These are phyloP conservation scores for Centruroides vittatus DNA, from an alignment of 1,140 invertebrate genomes.

Conservation along the genomic window DNA sequence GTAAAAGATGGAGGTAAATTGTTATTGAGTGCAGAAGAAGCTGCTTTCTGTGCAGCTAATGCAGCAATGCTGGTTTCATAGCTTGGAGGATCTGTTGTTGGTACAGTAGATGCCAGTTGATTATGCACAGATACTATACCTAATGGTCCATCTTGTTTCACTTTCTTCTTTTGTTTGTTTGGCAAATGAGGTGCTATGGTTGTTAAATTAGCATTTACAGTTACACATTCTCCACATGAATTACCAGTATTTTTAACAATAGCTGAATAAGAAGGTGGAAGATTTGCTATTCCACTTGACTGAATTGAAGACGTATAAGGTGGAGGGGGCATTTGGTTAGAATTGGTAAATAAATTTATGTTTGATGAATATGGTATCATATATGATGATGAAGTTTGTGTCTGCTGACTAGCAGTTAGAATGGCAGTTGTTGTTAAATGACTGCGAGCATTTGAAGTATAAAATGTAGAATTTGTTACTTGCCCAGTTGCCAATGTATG, in stretches of 20 bases:
- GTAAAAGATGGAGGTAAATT: constrained; percentile 46
- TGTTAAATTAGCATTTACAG: background rate
- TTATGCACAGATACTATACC: constrained; percentile 4
- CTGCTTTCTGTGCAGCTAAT: constrained; percentile 48
- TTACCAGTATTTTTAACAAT: background rate
- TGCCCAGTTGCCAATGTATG: no score
- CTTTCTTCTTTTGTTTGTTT: no score
- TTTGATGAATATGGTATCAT: no score
- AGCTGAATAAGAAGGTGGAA: background rate
- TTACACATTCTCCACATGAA: background rate
- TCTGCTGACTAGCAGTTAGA: no score
- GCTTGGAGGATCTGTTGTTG: constrained; percentile 75
- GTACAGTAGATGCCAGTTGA: constrained; percentile 33
- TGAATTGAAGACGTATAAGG: no score
- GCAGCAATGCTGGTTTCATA: constrained; percentile 84
- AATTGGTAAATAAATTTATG: no score
- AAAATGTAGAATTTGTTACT: no score
- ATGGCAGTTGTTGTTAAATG: no score
- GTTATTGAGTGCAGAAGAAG: constrained; percentile 20
- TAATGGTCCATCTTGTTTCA: no score
- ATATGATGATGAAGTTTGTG: no score
- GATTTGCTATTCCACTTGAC: background rate
- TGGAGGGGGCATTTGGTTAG: no score
- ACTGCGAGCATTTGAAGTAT: no score
- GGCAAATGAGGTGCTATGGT: background rate